Conservation (phyloP, 2,888 invertebrate genomes). For the Eulithis testata region DNA sequence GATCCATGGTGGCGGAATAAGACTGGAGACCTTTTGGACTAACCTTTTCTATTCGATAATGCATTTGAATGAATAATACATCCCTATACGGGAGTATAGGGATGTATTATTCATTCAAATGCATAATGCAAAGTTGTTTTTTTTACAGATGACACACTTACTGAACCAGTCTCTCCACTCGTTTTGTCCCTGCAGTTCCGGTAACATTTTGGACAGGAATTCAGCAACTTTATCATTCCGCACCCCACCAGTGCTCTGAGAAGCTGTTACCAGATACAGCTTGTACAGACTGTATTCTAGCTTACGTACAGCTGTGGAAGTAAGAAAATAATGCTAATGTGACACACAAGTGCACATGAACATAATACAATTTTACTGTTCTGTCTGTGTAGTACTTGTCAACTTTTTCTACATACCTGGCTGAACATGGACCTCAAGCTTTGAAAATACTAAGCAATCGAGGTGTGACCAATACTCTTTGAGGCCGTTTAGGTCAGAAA, state of each 20-base stretch:
- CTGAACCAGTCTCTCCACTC: conserved; percentile 99
- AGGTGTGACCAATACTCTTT: conserved; percentile 96
- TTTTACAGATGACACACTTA: conserved; percentile 76
- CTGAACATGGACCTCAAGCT: conserved; percentile 93
- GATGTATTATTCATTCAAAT: no score
- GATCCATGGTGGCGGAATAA: no score
- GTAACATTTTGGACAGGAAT: conserved; percentile 94
- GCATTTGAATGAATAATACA: no score
- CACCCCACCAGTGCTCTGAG: conserved; percentile 87
- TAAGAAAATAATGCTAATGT: conserved; percentile 16
- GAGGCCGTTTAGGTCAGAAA: conserved; percentile 91
- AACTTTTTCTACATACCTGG: conserved; percentile 80
- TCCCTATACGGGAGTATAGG: no score
- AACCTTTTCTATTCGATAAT: no score
- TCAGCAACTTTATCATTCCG: conserved; percentile 94
- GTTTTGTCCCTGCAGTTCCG: conserved; percentile 93
- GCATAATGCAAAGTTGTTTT: no score
- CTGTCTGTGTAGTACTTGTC: neutral
- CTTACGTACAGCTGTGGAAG: conserved; percentile 88
- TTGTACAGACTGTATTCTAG: conserved; percentile 94
- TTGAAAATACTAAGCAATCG: conserved; percentile 93
- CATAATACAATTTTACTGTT: neutral
- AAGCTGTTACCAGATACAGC: conserved; percentile 94
- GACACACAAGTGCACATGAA: neutral
- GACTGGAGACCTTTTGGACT: no score